Evolutionary conservation across 2,797 vertebrate genomes (phyloP).

Genomic region (Xiphophorus birchmanni): DNA sequence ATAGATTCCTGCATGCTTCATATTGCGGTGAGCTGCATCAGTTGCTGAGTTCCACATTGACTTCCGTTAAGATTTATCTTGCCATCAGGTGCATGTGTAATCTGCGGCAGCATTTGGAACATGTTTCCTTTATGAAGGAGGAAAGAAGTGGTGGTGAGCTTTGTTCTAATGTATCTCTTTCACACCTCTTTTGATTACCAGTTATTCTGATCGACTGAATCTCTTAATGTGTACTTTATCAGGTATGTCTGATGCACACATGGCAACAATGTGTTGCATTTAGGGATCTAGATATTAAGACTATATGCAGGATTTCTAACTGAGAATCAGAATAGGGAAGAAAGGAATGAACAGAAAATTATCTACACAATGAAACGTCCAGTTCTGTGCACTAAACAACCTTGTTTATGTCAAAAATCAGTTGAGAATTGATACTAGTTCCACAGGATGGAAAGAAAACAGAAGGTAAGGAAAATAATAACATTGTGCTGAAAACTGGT

Average conservation of each 20-base stretch:
- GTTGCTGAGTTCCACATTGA: conserved; percentile 38
- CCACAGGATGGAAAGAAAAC: neutral
- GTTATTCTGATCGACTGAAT: conserved; percentile 11
- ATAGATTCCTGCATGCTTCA: conserved; percentile 15
- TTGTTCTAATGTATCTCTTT: conserved; percentile 37
- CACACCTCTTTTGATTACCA: neutral
- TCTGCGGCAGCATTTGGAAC: conserved; percentile 56
- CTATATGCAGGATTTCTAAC: neutral
- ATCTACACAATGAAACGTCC: neutral
- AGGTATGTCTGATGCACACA: neutral
- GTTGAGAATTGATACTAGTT: neutral
- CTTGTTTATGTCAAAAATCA: neutral
- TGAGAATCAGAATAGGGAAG: neutral
- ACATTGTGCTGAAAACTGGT: neutral
- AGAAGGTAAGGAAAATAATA: neutral
- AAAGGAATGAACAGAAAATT: neutral
- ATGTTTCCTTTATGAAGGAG: conserved; percentile 44
- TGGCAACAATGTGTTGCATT: neutral
- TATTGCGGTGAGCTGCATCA: conserved; percentile 35
- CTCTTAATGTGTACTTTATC: neutral
- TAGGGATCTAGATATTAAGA: neutral
- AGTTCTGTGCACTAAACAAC: neutral
- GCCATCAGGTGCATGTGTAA: conserved; percentile 62
- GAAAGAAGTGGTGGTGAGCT: conserved; percentile 10
- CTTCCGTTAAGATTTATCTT: conserved; percentile 44